Conservation (phyloP, 2,888 invertebrate genomes). For the Limnephilus lunatus region DNA sequence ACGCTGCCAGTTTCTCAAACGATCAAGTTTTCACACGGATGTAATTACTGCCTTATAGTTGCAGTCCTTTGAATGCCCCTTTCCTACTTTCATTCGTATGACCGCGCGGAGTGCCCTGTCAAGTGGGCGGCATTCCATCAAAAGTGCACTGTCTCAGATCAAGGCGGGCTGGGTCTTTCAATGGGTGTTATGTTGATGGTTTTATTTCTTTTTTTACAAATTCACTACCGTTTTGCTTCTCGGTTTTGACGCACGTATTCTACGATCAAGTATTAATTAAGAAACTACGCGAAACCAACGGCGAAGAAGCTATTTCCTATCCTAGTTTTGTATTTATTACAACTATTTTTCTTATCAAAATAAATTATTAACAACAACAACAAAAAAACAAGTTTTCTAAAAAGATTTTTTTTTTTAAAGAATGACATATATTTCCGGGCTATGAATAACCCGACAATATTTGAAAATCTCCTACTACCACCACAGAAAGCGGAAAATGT, state of each 20-base stretch:
- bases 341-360: not conserved
- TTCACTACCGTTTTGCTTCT: not conserved
- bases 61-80: conserved; percentile 23
- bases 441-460: no score
- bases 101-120: not conserved
- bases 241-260: not conserved
- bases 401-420: no score
- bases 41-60: conserved; percentile 12
- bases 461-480: no score
- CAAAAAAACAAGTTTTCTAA: no score
- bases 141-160: not conserved
- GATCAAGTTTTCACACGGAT: conserved; percentile 41
- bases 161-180: not conserved
- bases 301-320: not conserved
- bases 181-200: not conserved
- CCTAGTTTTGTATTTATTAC: not conserved
- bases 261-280: not conserved
- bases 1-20: conserved; percentile 3
- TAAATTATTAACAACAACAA: not conserved
- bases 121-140: not conserved
- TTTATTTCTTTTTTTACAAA: not conserved
- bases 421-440: no score
- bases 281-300: not conserved
- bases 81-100: not conserved
- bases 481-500: no score